Base-by-base conservation (phyloP, 2,888 invertebrate species). In the Anticlea derivata region DNA sequence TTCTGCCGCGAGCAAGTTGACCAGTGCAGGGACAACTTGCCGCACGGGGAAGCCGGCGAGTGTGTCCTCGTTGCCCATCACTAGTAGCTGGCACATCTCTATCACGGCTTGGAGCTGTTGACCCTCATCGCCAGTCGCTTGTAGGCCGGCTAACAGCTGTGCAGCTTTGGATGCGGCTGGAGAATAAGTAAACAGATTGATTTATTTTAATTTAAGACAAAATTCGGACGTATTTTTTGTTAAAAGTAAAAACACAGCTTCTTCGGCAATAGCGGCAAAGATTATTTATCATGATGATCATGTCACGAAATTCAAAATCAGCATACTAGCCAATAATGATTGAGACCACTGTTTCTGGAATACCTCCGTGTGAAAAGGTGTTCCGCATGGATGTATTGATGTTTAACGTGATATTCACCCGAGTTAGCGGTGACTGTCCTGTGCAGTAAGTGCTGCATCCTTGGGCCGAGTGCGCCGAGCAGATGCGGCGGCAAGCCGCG, bases 51-150 rank as follows among this genome's bases (percentile, higher is more conserved):
- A 99, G n/a, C 98, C 98, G 29, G 98, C 97, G 44, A 99, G 92
- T 0, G 98, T 98, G 81, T 99, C 99, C 86, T 99, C 99, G 80
- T 99, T 99, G 63, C 99, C 99, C 99, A 99, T 99, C 24, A 99
- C 98, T 47, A 99, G 92, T 84, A 99, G 94, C 91, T 99, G 98
- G 81, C 98, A 98, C 98, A 99, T 98, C 90, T 99, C 98, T 58
- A 98, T 98, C 26, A 98, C 98, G 1, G 98, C 97, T 79, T 98
- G 98, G 56, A 99, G 88, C 83, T 99, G 98, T 75, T 98, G 97
- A 5, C 97, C 97, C 78, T 99, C 98, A 80, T 99, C 98, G 2
- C 96, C 97, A 12, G 95, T 95, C 1, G 98, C 96, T 81, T 98
- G 98, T 58, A 99, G 91, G 0, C 98, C 98, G 63, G 96, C 96